Evolutionary conservation across 2,797 vertebrate genomes (phyloP).

Genomic region (Euphonia xanthogaster): DNA sequence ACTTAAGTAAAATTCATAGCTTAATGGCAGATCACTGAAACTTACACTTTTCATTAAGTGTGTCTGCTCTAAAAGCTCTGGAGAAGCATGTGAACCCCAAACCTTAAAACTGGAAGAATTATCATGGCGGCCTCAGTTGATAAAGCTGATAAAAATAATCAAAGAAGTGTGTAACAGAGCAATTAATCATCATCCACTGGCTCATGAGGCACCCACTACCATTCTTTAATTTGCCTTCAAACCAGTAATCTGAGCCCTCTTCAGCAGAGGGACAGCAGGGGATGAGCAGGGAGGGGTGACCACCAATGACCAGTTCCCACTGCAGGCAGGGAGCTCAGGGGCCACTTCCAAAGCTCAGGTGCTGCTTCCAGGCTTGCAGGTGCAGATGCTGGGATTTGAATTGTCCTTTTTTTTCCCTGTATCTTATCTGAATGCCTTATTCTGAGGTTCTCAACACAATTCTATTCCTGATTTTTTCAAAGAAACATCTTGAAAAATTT

Average conservation of each 20-base stretch:
- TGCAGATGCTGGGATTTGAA: not conserved
- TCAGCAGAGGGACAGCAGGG: not conserved
- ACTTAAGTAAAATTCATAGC: not conserved
- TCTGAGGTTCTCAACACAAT: not conserved
- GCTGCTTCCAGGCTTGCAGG: not conserved
- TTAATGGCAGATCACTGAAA: constrained; percentile 36
- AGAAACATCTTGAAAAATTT: not conserved
- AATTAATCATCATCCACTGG: not conserved
- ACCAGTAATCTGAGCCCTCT: not conserved
- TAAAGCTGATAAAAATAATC: not conserved
- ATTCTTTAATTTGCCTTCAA: not conserved
- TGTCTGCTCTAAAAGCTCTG: not conserved
- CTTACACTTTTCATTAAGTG: not conserved
- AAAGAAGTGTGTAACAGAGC: not conserved
- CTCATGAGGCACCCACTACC: not conserved
- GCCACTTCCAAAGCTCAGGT: not conserved
- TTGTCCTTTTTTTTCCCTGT: not conserved
- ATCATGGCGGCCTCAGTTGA: not conserved
- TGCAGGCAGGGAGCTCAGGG: not conserved
- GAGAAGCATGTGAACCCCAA: not conserved
- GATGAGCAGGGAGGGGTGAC: not conserved
- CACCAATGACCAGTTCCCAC: not conserved
- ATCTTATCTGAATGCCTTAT: not conserved
- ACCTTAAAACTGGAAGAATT: not conserved
- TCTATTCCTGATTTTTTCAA: not conserved